Evolutionary conservation across 2,888 invertebrate species (phyloP), one percentile per base, ranked within the genome.

Genomic region (Nineta flava): DNA sequence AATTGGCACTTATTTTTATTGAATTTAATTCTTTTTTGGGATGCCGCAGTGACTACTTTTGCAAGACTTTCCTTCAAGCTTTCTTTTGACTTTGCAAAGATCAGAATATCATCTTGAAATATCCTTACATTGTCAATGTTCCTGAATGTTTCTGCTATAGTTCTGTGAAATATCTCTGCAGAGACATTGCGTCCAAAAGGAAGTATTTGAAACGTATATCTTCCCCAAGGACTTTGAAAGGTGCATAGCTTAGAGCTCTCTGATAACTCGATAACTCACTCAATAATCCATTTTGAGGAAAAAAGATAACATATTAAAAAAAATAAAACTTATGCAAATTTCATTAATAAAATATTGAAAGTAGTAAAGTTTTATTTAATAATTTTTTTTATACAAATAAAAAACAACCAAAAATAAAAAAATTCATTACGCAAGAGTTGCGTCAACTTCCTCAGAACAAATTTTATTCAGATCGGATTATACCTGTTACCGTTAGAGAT

Each of bases 91-190:
- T 54, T 51, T 12, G 52, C 56, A 12, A 51, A 56, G 13, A 57
- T 54, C 16, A 58, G 48, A 9, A 58, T 51, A 50, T 60, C 58
- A 50, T 60, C 58, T 43, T 60, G 52, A 51, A 59, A 59, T 13
- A 59, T 54, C 31, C 53, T 48, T 13, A 56, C 50, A 34, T 49
- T 51, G 10, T 51, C 48, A 45, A 58, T 53, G 49, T 53, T 43
- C 43, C 35, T 17, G 40, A 6, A 43, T 19, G 6, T 6, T 9
- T 15, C 40, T 12, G 13, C 9, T 16, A 42, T 42, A 9, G 48
- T 52, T 48, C 15, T 47, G 9, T 34, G 16, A 47, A 47, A 32
- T 43, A 32, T 47, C 9, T 32, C 34, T 47, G 26, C 13, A 7
- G 34, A 6, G 7, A 7, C 6, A 41, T n/a, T 41, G 7, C 6